Evolutionary conservation across 2,888 invertebrate genomes (phyloP).

Genomic region (Antheraea assamensis): DNA sequence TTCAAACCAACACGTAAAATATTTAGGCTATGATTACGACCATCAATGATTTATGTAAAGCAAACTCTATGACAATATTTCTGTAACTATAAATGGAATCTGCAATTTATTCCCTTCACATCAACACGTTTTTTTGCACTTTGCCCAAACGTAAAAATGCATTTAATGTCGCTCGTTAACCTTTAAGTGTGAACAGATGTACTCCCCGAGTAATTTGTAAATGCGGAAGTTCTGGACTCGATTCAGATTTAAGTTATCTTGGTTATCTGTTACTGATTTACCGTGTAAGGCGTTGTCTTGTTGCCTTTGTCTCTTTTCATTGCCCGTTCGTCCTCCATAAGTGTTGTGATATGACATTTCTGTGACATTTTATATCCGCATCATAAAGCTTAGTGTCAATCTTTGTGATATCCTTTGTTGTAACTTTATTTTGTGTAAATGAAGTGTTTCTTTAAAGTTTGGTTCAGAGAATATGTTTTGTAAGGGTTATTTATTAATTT

Average conservation of each 20-base stretch:
- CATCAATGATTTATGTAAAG: background rate
- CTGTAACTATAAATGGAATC: background rate
- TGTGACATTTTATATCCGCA: conserved; percentile 19
- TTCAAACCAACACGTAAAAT: background rate
- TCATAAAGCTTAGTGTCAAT: conserved; percentile 10
- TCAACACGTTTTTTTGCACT: background rate
- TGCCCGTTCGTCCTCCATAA: conserved; percentile 29
- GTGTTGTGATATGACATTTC: conserved; percentile 19
- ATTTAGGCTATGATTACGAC: background rate
- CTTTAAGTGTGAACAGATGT: conserved; percentile 45
- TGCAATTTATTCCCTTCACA: background rate
- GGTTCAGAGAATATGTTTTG: background rate
- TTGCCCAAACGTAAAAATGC: conserved; percentile 44
- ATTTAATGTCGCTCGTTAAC: conserved; percentile 59
- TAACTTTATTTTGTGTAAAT: background rate
- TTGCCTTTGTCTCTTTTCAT: conserved; percentile 41
- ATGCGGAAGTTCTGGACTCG: conserved; percentile 60
- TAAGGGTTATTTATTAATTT: no score
- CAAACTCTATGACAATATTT: background rate
- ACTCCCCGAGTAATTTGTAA: conserved; percentile 58
- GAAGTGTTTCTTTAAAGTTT: background rate
- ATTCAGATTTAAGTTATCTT: conserved; percentile 39
- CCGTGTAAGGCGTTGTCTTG: conserved; percentile 37
- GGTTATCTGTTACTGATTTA: conserved; percentile 44
- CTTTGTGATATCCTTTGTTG: conserved; percentile 5